Base-by-base conservation (phyloP, 2,888 invertebrate genomes). In the Papilio gigon region DNA sequence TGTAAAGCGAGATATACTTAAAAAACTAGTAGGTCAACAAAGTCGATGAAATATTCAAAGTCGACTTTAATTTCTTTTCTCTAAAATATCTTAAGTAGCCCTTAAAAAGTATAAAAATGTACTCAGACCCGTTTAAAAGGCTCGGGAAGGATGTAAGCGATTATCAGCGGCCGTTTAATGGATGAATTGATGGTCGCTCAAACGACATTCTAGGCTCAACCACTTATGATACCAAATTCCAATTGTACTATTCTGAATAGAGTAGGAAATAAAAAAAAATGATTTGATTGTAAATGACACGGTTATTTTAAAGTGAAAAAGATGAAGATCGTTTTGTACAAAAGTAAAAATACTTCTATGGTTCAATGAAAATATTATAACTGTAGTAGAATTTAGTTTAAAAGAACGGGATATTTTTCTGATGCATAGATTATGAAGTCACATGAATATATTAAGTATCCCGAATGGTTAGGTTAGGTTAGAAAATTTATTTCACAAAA, bases 141-240 rank as follows among this genome's bases (percentile, higher is more conserved):
- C 79, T 68, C 78, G 82, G 79, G 81, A 83, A 88, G 89, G 88
- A 89, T 88, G 88, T 84, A 72, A 76, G 73, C 85, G 85, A 88
- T 89, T 89, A 89, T 83, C 82, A 74, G 74, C 77, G 78, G 80
- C 82, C 83, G 84, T 88, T 87, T 85, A 77, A 72, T 67, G 42
- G 60, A 20, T 67, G 69, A 56, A 70, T 61, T 65, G 62, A 67
- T 68, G n/a, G 68, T 59, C 67, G 53, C 61, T 60, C 56, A 61
- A 6, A 59, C 60, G 66, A 61, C 61, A 65, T 65, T 69, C 50
- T 53, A 35, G 42, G 35, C 25, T 35, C 47, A 35, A 11, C 27
- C 27, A 40, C 25, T 56, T 58, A 25, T 58, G 44, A 63, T 37
- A 59, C 47, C 20, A 59, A 68, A 58, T 59, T 40, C 35, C 68